A percentile compares a stretch with the other conserved stretches of the same genome.
Conservation (phyloP, 2,888 invertebrate species). For the Anodontia alba region DNA sequence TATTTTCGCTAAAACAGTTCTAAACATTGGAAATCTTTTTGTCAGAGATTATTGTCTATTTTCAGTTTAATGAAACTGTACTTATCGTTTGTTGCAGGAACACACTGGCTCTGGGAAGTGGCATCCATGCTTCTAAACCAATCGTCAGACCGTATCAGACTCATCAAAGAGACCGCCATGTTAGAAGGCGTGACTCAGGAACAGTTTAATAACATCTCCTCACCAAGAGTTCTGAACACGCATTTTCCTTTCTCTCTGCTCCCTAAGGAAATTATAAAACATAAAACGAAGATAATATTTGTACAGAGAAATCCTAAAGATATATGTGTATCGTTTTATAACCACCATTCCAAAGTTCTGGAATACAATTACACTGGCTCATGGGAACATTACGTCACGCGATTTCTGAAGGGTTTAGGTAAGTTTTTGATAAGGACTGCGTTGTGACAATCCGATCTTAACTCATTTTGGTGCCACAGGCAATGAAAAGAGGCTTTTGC, state of each 20-base stretch:
- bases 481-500: too few relatives aligned
- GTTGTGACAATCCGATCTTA: not conserved
- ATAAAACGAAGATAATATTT: constrained; percentile 67
- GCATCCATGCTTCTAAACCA: constrained; percentile 64
- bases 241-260: constrained; percentile 64
- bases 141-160: constrained; percentile 62
- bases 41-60: too few relatives aligned
- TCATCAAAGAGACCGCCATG: constrained; percentile 70
- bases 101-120: constrained; percentile 75
- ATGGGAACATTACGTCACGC: constrained; percentile 60
- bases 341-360: constrained; percentile 67
- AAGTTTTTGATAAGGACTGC: constrained; percentile 18
- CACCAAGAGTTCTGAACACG: constrained; percentile 68
- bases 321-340: constrained; percentile 69
- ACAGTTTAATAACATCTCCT: constrained; percentile 52
- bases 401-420: constrained; percentile 65
- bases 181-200: constrained; percentile 60
- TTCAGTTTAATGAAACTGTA: too few relatives aligned
- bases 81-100: too few relatives aligned
- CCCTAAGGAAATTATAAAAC: constrained; percentile 61
- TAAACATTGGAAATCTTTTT: too few relatives aligned
- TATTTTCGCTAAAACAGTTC: too few relatives aligned
- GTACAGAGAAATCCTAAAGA: constrained; percentile 72
- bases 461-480: too few relatives aligned
- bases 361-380: constrained; percentile 65